These are phyloP conservation scores for Muntiacus reevesi DNA, from an alignment of 2,113 vertebrate genomes.

Conservation along the genomic window DNA sequence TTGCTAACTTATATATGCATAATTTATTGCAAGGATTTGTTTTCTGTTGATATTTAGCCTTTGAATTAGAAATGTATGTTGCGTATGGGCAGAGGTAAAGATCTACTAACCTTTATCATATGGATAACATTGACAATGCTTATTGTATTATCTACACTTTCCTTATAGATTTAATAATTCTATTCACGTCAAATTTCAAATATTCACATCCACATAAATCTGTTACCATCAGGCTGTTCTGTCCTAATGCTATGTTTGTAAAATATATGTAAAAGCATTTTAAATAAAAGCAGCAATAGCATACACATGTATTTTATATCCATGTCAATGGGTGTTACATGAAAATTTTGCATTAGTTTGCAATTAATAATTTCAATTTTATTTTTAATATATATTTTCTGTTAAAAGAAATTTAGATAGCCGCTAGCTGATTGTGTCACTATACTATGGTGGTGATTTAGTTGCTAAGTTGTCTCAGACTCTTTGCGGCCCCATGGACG, in stretches of 20 bases:
- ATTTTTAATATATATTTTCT: not conserved
- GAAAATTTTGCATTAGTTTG: not conserved
- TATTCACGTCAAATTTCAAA: not conserved
- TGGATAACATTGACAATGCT: not conserved
- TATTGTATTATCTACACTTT: not conserved
- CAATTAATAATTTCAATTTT: not conserved
- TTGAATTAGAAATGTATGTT: not conserved
- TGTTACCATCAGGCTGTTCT: not conserved
- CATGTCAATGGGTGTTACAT: not conserved
- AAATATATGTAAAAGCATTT: not conserved
- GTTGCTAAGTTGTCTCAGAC: not conserved
- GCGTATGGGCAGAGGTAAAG: not conserved
- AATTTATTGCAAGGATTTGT: not conserved
- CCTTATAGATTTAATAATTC: not conserved
- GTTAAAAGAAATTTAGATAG: not conserved
- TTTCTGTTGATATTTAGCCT: not conserved
- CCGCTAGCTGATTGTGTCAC: not conserved
- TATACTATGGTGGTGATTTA: not conserved
- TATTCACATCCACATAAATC: not conserved
- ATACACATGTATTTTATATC: not conserved
- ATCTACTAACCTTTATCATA: not conserved
- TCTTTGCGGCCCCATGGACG: rapidly evolving
- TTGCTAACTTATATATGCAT: not conserved
- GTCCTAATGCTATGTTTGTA: not conserved
- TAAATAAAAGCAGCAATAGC: not conserved